These are phyloP conservation scores for Globodera rostochiensis DNA, from an alignment of 1,140 invertebrate species.

Conservation along the genomic window DNA sequence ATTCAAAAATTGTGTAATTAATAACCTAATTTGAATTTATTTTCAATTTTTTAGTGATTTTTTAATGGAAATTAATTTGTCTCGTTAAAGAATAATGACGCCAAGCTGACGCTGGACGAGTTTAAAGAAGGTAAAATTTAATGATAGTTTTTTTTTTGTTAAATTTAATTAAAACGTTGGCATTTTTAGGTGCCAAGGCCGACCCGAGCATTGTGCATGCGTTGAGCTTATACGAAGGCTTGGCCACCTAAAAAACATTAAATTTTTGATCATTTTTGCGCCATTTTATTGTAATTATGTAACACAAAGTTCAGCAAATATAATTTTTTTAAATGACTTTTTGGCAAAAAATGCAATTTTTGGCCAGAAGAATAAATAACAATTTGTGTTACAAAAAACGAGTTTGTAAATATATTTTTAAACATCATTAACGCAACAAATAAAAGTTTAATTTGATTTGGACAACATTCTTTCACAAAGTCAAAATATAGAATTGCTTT, in stretches of 20 bases:
- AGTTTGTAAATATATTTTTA: too few species aligned
- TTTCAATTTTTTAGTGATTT: not conserved
- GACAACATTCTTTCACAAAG: too few species aligned
- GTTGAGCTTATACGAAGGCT: constrained; percentile 69
- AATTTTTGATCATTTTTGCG: too few species aligned
- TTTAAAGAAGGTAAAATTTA: constrained; percentile 79
- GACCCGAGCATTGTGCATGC: constrained; percentile 96
- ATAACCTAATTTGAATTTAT: constrained; percentile 9
- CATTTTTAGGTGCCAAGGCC: constrained; percentile 78
- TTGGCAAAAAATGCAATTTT: not conserved
- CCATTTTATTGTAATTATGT: too few species aligned
- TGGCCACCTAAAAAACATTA: constrained; percentile 51
- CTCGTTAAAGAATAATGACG: constrained; percentile 83
- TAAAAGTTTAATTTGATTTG: too few species aligned
- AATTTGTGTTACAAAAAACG: too few species aligned
- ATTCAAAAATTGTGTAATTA: not conserved
- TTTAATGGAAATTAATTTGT: not conserved
- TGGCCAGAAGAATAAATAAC: not conserved
- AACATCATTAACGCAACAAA: too few species aligned
- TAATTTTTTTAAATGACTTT: too few species aligned
- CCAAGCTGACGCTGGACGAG: constrained; percentile 91
- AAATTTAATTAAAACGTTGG: too few species aligned
- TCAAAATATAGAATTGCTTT: too few species aligned
- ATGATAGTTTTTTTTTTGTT: not conserved
- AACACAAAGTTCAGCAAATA: too few species aligned